Conservation (phyloP, 2,113 vertebrate species). For the Porphyrio hochstetteri region DNA sequence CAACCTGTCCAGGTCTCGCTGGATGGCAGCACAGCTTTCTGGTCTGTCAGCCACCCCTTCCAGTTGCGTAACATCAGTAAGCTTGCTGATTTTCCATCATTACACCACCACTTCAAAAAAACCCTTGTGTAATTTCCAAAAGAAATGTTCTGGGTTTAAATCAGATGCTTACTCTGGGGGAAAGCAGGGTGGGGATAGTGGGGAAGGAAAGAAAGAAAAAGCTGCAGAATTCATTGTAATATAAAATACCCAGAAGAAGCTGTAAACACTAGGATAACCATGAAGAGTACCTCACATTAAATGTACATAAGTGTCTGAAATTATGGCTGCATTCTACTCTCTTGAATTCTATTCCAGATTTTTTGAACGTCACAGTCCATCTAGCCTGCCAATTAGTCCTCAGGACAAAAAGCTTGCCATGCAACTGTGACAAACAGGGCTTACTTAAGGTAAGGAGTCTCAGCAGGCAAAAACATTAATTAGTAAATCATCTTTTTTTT, state of each 20-base stretch:
- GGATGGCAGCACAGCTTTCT: too few relatives aligned
- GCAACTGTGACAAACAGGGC: not conserved
- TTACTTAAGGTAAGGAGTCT: conserved; percentile 6
- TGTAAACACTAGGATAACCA: not conserved
- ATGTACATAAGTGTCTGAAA: not conserved
- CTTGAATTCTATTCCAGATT: not conserved
- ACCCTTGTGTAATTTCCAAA: not conserved
- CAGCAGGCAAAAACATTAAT: conserved; percentile 34
- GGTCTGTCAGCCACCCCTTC: too few relatives aligned
- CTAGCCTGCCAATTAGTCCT: conserved; percentile 38
- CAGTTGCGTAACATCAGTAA: too few relatives aligned
- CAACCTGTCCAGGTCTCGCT: too few relatives aligned
- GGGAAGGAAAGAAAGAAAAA: not conserved
- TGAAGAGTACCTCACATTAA: not conserved
- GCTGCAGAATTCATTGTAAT: not conserved
- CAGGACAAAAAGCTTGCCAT: not conserved
- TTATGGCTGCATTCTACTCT: not conserved
- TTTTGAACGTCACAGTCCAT: conserved; percentile 12
- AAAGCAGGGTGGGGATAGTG: fast-evolving
- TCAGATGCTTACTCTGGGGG: not conserved
- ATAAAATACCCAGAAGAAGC: not conserved
- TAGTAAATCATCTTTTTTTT: not conserved
- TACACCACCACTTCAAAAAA: not conserved
- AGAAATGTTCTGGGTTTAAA: not conserved
- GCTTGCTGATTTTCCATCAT: not conserved